Percentiles rank a stretch among this genome's conserved stretches.
These are phyloP conservation scores for Myrmophylax atrothorax DNA, from an alignment of 2,113 vertebrate species.

Conservation along the genomic window DNA sequence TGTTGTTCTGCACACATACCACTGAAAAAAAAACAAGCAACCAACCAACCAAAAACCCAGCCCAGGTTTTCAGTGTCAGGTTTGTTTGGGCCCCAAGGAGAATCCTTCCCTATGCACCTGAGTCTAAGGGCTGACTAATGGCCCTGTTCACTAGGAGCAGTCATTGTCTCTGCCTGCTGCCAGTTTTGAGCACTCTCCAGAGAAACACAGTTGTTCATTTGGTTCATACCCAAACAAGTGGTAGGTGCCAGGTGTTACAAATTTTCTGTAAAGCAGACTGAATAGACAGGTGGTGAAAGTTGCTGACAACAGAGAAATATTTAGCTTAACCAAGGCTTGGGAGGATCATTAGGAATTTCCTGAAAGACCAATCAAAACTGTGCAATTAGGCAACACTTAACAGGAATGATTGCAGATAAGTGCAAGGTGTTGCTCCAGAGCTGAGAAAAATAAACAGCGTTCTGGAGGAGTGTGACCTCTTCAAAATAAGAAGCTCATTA, in stretches of 20 bases:
- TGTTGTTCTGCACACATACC: not conserved
- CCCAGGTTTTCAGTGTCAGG: not conserved
- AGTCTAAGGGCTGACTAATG: not conserved
- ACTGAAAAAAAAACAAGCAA: not conserved
- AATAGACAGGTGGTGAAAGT: constrained; percentile 44
- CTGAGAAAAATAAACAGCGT: not conserved
- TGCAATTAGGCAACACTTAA: not conserved
- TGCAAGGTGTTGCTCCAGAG: not conserved
- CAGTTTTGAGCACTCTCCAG: not conserved
- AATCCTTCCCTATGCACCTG: not conserved
- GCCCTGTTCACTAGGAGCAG: not conserved
- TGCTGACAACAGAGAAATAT: constrained; percentile 38
- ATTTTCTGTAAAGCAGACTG: constrained; percentile 17
- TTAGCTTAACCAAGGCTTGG: not conserved
- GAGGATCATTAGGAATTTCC: constrained; percentile 22
- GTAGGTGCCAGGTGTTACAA: not conserved
- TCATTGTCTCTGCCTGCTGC: not conserved
- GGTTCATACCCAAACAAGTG: not conserved
- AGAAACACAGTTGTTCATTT: rapidly evolving
- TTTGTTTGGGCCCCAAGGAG: not conserved
- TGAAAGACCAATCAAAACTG: not conserved
- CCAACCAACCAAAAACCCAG: rapidly evolving
- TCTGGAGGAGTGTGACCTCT: not conserved
- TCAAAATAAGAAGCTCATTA: not conserved
- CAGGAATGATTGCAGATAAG: not conserved